Evolutionary conservation across 1,140 invertebrate species (phyloP).

Genomic region (Ditylenchus dipsaci): DNA sequence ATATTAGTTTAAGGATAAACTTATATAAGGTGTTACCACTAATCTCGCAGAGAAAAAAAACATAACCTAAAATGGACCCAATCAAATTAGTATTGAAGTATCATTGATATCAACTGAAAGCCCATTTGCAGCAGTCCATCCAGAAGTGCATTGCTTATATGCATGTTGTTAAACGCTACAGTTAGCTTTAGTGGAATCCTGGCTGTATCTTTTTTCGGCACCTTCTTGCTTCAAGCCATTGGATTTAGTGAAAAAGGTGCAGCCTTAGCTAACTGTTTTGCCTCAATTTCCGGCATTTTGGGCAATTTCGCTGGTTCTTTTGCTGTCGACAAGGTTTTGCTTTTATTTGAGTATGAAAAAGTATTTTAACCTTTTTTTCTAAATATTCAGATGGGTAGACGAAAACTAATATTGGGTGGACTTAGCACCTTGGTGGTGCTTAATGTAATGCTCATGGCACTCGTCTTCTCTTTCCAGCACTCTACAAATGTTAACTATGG

Average conservation of each 20-base stretch:
- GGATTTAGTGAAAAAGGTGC: constrained; percentile 29
- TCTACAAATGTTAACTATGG: constrained; percentile 18
- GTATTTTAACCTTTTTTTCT: not conserved
- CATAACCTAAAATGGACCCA: no score
- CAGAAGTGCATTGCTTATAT: constrained; percentile 29
- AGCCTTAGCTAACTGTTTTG: constrained; percentile 34
- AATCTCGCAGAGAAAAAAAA: no score
- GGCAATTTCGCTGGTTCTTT: constrained; percentile 36
- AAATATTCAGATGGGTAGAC: constrained; percentile 26
- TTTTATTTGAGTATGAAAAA: constrained; percentile 3
- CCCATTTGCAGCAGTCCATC: constrained; percentile 23
- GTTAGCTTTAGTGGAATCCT: constrained; percentile 29
- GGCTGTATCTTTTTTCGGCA: constrained; percentile 33
- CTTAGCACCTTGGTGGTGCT: constrained; percentile 18
- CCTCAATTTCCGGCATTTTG: constrained; percentile 35
- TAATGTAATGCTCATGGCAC: constrained; percentile 22
- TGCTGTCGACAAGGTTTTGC: constrained; percentile 24
- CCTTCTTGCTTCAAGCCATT: constrained; percentile 28
- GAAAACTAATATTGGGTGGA: constrained; percentile 25
- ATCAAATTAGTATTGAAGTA: no score
- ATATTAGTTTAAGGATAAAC: no score
- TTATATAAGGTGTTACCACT: no score
- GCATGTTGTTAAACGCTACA: constrained; percentile 27
- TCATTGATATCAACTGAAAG: no score
- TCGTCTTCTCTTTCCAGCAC: constrained; percentile 30